phyloP scores from a whole-genome alignment of 1,140 invertebrate species.

The Saccostrea echinata region DNA sequence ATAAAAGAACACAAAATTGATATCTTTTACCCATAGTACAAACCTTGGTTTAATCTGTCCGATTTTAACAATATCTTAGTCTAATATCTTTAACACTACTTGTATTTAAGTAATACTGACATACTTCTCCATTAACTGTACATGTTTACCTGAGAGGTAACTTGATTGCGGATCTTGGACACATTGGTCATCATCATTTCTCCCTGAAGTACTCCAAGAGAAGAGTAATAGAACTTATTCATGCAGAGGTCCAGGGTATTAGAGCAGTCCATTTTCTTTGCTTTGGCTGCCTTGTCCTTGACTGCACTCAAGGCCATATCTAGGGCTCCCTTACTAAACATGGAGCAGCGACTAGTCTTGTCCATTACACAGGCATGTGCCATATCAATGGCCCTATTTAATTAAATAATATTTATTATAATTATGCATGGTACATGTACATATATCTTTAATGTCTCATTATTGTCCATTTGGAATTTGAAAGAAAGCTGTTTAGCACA shows the following conservation, averaged over 20 bases:
- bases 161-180: slow-evolving; percentile 5
- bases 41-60: too few relatives aligned
- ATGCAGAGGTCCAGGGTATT: background rate
- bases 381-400: slow-evolving; percentile 35
- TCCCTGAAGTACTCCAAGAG: slow-evolving; percentile 40
- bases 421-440: background rate
- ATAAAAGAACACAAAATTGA: background rate
- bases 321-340: slow-evolving; percentile 20
- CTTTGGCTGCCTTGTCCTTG: background rate
- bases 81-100: too few relatives aligned
- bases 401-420: background rate
- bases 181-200: slow-evolving; percentile 44
- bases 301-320: background rate
- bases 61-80: too few relatives aligned
- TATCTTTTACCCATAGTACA: too few relatives aligned
- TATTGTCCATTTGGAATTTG: too few relatives aligned
- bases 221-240: slow-evolving; percentile 20
- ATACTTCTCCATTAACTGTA: background rate
- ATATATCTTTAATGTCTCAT: too few relatives aligned
- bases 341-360: slow-evolving; percentile 40
- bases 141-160: slow-evolving; percentile 31
- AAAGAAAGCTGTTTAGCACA: too few relatives aligned
- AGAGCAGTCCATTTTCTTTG: background rate
- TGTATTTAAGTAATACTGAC: background rate
- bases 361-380: slow-evolving; percentile 33